Evolutionary conservation across 2,797 vertebrate genomes (phyloP).

Genomic region (Cyclopterus lumpus): DNA sequence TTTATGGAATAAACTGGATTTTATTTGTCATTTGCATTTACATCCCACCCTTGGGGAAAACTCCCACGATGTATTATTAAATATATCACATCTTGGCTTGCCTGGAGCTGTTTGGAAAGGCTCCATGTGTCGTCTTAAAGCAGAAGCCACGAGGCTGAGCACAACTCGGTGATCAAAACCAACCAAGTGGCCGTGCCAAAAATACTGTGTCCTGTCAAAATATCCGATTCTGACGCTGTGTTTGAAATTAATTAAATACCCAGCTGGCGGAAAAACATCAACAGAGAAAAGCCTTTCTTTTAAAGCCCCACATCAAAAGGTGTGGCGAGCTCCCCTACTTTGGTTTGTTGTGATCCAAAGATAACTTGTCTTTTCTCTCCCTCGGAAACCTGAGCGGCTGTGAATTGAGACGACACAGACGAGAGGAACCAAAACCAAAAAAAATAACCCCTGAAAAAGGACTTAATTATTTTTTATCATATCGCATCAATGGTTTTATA

Average conservation of each 20-base stretch:
- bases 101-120: constrained; percentile 60
- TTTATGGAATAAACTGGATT: constrained; percentile 44
- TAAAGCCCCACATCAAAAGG: constrained; percentile 65
- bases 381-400: constrained; percentile 31
- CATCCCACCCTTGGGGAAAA: constrained; percentile 44
- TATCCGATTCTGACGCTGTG: constrained; percentile 66
- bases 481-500: constrained; percentile 68
- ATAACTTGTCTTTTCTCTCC: constrained; percentile 52
- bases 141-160: constrained; percentile 58
- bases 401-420: not conserved
- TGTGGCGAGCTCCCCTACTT: constrained; percentile 62
- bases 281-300: constrained; percentile 70
- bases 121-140: constrained; percentile 65
- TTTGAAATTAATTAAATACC: constrained; percentile 79
- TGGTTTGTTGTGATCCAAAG: constrained; percentile 70
- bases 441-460: constrained; percentile 35
- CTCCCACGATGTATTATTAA: constrained; percentile 67
- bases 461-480: constrained; percentile 58
- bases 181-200: constrained; percentile 54
- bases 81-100: constrained; percentile 52
- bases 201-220: constrained; percentile 72
- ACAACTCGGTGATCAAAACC: constrained; percentile 67
- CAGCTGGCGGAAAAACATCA: constrained; percentile 67
- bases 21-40: constrained; percentile 47
- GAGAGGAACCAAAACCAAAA: constrained; percentile 51